Evolutionary conservation across 2,888 invertebrate species (phyloP).

Genomic region (Micoletzkya japonica): DNA sequence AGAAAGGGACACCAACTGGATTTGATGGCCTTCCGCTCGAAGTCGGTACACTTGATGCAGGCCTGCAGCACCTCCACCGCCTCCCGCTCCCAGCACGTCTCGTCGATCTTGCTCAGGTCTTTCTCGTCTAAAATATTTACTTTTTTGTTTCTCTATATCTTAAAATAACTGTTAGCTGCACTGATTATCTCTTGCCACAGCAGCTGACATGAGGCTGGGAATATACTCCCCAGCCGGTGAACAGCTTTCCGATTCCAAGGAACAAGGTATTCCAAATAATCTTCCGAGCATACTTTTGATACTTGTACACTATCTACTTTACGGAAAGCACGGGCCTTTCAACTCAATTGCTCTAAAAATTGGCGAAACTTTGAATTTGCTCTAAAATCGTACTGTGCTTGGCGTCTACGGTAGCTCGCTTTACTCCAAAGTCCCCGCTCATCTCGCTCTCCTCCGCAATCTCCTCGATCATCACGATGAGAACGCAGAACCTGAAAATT

Average conservation of each 20-base stretch:
- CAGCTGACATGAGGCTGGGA: too few species aligned
- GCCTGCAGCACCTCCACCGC: slow-evolving; percentile 1
- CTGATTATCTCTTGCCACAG: too few species aligned
- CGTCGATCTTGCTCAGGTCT: slow-evolving; percentile 22
- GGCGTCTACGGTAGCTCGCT: background rate
- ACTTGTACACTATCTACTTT: too few species aligned
- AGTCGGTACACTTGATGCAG: slow-evolving; percentile 17
- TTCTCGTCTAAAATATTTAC: slow-evolving; percentile 4
- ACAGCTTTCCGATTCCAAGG: too few species aligned
- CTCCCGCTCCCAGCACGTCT: slow-evolving; percentile 21
- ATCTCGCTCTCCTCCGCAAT: slow-evolving; percentile 26
- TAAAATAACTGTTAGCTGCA: background rate
- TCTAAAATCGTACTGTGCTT: slow-evolving; percentile 6
- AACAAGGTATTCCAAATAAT: too few species aligned
- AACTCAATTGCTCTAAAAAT: too few species aligned
- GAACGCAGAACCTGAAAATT: slow-evolving; percentile 25
- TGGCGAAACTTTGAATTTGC: too few species aligned
- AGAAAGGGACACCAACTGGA: slow-evolving; percentile 14
- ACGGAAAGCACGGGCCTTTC: too few species aligned
- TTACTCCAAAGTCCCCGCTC: slow-evolving; percentile 25
- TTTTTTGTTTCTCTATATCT: background rate
- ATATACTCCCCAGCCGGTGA: too few species aligned
- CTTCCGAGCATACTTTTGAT: too few species aligned
- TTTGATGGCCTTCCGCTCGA: slow-evolving; percentile 28
- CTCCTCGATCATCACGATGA: slow-evolving; percentile 27